Base-by-base conservation (phyloP, 2,797 vertebrate genomes). In the Streptopelia turtur region DNA sequence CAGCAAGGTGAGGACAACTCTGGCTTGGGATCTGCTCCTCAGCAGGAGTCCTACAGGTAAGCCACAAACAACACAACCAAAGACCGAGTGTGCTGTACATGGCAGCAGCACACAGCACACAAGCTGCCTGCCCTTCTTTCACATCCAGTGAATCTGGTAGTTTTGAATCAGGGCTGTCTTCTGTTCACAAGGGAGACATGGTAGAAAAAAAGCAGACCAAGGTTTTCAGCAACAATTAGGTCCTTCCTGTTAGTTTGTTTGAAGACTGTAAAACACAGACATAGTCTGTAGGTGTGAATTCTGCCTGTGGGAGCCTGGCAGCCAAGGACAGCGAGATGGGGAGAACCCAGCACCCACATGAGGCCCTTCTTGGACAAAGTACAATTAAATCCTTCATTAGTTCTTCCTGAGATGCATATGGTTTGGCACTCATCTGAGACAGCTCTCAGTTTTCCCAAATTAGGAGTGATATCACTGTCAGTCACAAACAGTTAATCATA, bases 81-180 rank as follows among this genome's bases (percentile, higher is more conserved):
- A 55, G 33, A 24, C 2, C 1, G 77, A 85, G 61, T 3, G 2
- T 1, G 5, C 31, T 1, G 1, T 35, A 35, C 3, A 3, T 30
- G 9, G 47, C 49, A 57, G 43, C 57, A n/a, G 20, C 2, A 3
- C 55, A 37, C 18, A 52, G 22, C 23, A 2, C 13, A 41, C 18
- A 18, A 18, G 30, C 35, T 80, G 61, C 25, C 59, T 35, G 49
- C 22, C 31, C 24, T 64, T 65, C 24, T 35, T 81, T 77, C n/a
- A 13, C n/a, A 37, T 28, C 23, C 49, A 53, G 59, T 0, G 1
- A 72, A 53, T 11, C 12, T 2, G 0, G 14, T 41, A 20, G 49
- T n/a, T 85, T 63, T 63, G 49, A 77, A 30, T 30, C 37, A 31
- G 41, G 13, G 31, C 31, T 57, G 25, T 52, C 50, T 83, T 83